Evolutionary conservation across 2,797 vertebrate genomes (phyloP).

Genomic region (Cyclopterus lumpus): DNA sequence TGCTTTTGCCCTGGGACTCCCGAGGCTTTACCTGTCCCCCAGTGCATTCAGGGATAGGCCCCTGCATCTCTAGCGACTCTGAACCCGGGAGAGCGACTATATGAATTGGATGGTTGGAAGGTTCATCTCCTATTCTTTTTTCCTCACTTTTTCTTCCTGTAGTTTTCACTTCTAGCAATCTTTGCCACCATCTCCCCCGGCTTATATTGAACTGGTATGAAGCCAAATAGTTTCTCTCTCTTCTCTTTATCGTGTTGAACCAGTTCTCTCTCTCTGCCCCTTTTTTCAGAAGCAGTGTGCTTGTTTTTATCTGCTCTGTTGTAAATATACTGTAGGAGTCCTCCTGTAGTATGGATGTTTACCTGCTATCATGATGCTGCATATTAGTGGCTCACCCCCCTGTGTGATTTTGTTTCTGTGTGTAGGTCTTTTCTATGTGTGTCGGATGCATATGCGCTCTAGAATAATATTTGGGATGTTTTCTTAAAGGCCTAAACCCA

Average conservation of each 20-base stretch:
- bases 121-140: constrained; percentile 16
- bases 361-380: constrained; percentile 58
- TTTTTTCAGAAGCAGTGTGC: constrained; percentile 38
- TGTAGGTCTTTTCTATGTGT: constrained; percentile 1
- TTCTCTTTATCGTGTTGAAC: constrained; percentile 50
- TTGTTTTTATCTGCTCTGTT: constrained; percentile 59
- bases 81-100: constrained; percentile 10
- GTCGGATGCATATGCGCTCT: neutral
- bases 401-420: constrained; percentile 16
- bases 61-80: neutral
- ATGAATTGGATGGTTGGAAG: constrained; percentile 37
- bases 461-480: neutral
- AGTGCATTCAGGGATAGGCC: constrained; percentile 12
- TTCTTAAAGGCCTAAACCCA: neutral
- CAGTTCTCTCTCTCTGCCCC: constrained; percentile 14
- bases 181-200: constrained; percentile 48
- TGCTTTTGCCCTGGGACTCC: neutral
- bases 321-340: constrained; percentile 74
- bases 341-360: constrained; percentile 73
- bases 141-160: constrained; percentile 18
- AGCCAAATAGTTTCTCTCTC: constrained; percentile 54
- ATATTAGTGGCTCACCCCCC: constrained; percentile 30
- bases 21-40: neutral
- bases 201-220: constrained; percentile 54
- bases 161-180: constrained; percentile 51